Base-by-base conservation (phyloP, 2,797 vertebrate species). In the Acanthis flammea region DNA sequence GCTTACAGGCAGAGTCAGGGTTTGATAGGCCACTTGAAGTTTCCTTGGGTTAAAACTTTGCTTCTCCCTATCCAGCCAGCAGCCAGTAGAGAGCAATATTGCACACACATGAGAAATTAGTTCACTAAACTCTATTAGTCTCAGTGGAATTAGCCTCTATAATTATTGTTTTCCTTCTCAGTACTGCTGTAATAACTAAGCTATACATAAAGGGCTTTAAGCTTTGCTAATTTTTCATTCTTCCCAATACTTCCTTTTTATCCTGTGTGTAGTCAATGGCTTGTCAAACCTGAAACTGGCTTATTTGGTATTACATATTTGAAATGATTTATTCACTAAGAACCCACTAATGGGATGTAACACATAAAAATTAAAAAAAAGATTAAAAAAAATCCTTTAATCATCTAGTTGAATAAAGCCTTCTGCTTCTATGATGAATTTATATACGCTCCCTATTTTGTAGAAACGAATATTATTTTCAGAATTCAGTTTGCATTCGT, bases 1-100 rank as follows among this genome's bases (percentile, higher is more conserved):
- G 3, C 19, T 80, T 2, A 4, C 35, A 68, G 45, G 45, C 13
- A 54, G 8, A 44, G 18, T 35, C 42, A 42, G 39, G 22, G 33
- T 33, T 88, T 75, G 23, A 75, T 3, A 57, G 65, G 15, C 24
- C 47, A 51, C 35, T 4, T 11, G 12, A 61, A 72, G 9, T 33
- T 19, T 75, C 68, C 62, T 76, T 79, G 41, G 35, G 15, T 51
- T 75, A 41, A 63, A 58, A 37, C 28, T 65, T 58, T 65, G 30
- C 53, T 41, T 84, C 51, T 55, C 92, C 41, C 33, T 86, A 77
- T 80, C 58, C 31, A 55, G 65, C 37, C 39, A 71, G 81, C 57
- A 91, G 63, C 93, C 93, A 81, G 88, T 73, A 93, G 94, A 94
- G 90, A 95, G 93, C 94, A 92, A 91, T 81, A 96, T 87, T 94